Evolutionary conservation across 2,113 vertebrate genomes (phyloP), one percentile per base, ranked within the genome.

Genomic region (Eulemur macaco): DNA sequence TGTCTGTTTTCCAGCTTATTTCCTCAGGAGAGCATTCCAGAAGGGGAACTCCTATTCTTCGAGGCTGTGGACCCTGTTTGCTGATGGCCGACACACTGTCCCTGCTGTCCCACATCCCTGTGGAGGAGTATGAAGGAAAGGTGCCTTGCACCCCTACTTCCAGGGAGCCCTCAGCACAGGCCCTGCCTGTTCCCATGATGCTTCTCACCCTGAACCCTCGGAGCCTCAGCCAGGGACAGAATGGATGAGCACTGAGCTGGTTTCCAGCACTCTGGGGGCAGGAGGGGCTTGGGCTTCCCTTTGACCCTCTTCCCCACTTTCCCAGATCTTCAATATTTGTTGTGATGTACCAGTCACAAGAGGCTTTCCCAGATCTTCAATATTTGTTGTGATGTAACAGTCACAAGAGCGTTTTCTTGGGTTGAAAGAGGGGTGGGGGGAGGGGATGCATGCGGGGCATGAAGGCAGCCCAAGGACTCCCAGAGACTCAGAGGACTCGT

Each of bases 301-400:
- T 90, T 88, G 85, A 92, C 81, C 54, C 77, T 86, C 64, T 77
- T 60, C 52, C 91, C 68, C 20, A 14, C 42, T 97, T 96, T 96
- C 96, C 88, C 60, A 85, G 66, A 88, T 95, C 80, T 93, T 97
- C 64, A 89, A 45, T 96, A 95, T 94, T 83, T 89, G 85, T 97
- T 96, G 95, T 98, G 95, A 96, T 84, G 71, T 92, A 93, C 95
- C 60, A 96, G 86, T 83, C 56, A 71, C 37, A 89, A 82, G 73
- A 37, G 37, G 18, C 42, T 97, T 96, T 96, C 96, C 88, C 60
- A 85, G 66, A 88, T 95, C 80, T 93, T 97, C 64, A 89, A 45
- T 96, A 95, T 94, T 83, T 89, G 85, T 97, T 96, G 95, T 98
- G 95, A 96, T 84, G 71, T 92, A 93, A 96, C 60, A 96, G 86